Base-by-base conservation (phyloP, 2,888 invertebrate species). In the Orthosia gothica region DNA sequence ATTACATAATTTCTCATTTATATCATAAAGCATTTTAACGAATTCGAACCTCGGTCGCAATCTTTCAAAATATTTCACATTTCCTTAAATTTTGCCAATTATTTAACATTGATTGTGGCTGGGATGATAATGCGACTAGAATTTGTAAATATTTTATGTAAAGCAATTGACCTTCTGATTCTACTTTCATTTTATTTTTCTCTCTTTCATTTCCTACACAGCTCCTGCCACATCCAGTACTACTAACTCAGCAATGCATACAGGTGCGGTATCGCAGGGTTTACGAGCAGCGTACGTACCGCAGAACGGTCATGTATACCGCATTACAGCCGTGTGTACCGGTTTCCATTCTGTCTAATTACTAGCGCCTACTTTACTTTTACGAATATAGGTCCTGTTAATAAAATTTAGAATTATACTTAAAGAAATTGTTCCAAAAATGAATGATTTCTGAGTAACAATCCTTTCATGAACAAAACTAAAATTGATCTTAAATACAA, bases 221-320 rank as follows among this genome's bases (percentile, higher is more conserved):
- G 18, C 13, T 62, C 12, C 16, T 58, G 18, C 49, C 80, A 2
- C 52, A 63, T 82, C 76, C 12, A 83, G 83, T 54, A 23, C n/a
- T 0, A 1, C 45, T 49, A 52, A 11, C 3, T 69, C 71, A 5
- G n/a, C 32, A 70, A 23, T 49, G 32, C 45, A 45, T 83, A 73
- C 82, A 80, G 74, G 70, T 83, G 84, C 70, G 61, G 49, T 75
- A 76, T 65, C 52, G 23, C 70, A 65, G 57, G 49, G 32, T 76
- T 78, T 83, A 83, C 74, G 66, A 76, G 74, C 73, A 59, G 11
- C 18, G 58, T 75, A 47, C 57, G 49, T 71, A 63, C 66, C 32
- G 58, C 32, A 65, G 15, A 32, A 61, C 61, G 18, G 54, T 32
- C 61, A 20, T 61, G 45, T 66, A 55, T 50, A 50, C 72, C 49